Conservation (phyloP, 2,888 invertebrate genomes). For the Noctua fimbriata region DNA sequence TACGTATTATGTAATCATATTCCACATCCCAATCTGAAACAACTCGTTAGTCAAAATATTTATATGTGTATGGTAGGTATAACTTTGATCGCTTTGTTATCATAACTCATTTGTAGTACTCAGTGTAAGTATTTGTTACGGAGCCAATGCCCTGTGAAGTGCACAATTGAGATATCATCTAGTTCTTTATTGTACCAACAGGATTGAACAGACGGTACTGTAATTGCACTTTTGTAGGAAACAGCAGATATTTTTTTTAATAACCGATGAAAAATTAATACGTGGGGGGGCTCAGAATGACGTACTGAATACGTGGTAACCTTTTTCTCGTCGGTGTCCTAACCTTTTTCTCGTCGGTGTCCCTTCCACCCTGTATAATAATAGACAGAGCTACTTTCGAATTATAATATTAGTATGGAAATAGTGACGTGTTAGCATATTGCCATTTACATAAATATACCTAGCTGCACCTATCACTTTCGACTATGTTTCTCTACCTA, state of each 20-base stretch:
- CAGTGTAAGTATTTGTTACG: slow-evolving; percentile 10
- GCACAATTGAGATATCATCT: slow-evolving; percentile 1
- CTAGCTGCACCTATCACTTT: not conserved
- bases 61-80: not conserved
- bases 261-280: too few relatives aligned
- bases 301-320: too few relatives aligned
- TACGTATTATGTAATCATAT: not conserved
- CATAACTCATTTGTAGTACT: slow-evolving; percentile 3
- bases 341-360: too few relatives aligned
- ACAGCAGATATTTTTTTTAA: too few relatives aligned
- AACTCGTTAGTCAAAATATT: not conserved
- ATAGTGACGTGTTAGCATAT: not conserved
- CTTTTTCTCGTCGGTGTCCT: too few relatives aligned
- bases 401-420: not conserved
- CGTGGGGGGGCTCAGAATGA: too few relatives aligned
- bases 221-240: too few relatives aligned
- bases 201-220: not conserved
- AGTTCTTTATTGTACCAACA: not conserved
- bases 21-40: not conserved
- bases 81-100: not conserved
- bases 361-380: not conserved
- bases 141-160: slow-evolving; percentile 22
- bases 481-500: not conserved
- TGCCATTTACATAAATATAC: not conserved
- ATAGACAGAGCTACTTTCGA: not conserved